phyloP scores from a whole-genome alignment of 92 coral and sea anemone genomes.

The Blastomussa wellsi region DNA sequence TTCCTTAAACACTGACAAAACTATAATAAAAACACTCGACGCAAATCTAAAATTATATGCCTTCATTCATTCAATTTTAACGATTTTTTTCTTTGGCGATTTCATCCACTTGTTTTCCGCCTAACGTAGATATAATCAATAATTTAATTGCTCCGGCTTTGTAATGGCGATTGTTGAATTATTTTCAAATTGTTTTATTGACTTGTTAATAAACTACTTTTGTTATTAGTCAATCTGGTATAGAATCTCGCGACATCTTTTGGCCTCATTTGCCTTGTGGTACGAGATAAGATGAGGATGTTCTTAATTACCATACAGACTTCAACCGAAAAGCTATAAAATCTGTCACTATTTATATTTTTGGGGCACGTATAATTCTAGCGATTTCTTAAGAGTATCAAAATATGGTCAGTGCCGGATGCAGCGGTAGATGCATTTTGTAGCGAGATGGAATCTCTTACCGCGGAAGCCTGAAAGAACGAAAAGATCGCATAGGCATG shows the following conservation, averaged over 20 bases:
- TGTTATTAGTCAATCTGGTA: not conserved
- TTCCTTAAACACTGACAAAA: not conserved
- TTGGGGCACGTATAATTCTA: not conserved
- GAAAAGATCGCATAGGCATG: not conserved
- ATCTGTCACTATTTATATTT: not conserved
- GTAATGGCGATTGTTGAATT: not conserved
- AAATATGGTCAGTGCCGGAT: not conserved
- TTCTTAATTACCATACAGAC: not conserved
- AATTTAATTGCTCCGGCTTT: not conserved
- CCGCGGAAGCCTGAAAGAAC: not conserved
- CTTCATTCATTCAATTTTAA: not conserved
- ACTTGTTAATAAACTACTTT: not conserved
- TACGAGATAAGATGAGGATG: not conserved
- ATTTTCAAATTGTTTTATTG: not conserved
- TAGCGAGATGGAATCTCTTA: not conserved
- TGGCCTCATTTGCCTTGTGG: not conserved
- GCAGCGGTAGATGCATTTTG: not conserved
- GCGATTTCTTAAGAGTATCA: not conserved
- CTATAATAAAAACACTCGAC: not conserved
- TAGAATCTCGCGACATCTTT: not conserved
- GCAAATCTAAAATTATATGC: not conserved
- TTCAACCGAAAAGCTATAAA: not conserved
- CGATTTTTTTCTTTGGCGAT: not conserved
- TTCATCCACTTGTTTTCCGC: not conserved
- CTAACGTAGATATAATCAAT: not conserved